phyloP scores from a whole-genome alignment of 2,888 invertebrate genomes.

The Agelastica alni region DNA sequence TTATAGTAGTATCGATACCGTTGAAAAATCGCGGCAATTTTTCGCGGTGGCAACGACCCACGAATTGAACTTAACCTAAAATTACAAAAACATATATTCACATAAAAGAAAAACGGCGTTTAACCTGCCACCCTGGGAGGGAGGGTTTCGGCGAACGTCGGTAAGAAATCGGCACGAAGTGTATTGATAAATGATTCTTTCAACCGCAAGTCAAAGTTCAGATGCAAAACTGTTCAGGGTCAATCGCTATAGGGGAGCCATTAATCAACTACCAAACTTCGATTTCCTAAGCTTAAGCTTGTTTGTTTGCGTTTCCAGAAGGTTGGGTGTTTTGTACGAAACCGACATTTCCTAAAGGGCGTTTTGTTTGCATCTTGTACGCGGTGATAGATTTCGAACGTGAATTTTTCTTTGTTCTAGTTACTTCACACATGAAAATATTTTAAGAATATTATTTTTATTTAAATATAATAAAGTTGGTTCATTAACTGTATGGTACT shows the following conservation, averaged over 20 bases:
- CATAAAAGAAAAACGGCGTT: conserved; percentile 31
- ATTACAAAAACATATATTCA: conserved; percentile 37
- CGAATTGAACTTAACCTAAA: conserved; percentile 11
- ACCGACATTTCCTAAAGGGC: conserved; percentile 17
- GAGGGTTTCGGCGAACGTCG: not conserved
- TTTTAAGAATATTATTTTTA: too few relatives aligned
- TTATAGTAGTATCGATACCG: not conserved
- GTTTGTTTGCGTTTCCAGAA: conserved; percentile 29
- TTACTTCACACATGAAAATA: too few relatives aligned
- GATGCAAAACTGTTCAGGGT: conserved; percentile 44
- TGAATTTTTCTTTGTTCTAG: too few relatives aligned
- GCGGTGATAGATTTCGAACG: conserved; percentile 4
- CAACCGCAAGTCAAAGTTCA: conserved; percentile 42
- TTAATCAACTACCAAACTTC: conserved; percentile 38
- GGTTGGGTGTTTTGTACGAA: conserved; percentile 26
- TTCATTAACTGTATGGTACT: too few relatives aligned
- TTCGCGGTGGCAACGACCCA: not conserved
- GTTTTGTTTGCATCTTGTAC: conserved; percentile 23
- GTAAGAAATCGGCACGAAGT: conserved; percentile 18
- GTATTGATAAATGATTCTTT: conserved; percentile 41
- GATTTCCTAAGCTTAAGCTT: conserved; percentile 25
- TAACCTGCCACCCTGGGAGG: conserved; percentile 26
- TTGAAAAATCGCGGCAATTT: conserved; percentile 7
- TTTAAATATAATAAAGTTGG: too few relatives aligned
- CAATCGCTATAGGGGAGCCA: conserved; percentile 40